These are phyloP conservation scores for Akabosia matsudoensis DNA, from an alignment of 1,140 invertebrate genomes.

Conservation along the genomic window DNA sequence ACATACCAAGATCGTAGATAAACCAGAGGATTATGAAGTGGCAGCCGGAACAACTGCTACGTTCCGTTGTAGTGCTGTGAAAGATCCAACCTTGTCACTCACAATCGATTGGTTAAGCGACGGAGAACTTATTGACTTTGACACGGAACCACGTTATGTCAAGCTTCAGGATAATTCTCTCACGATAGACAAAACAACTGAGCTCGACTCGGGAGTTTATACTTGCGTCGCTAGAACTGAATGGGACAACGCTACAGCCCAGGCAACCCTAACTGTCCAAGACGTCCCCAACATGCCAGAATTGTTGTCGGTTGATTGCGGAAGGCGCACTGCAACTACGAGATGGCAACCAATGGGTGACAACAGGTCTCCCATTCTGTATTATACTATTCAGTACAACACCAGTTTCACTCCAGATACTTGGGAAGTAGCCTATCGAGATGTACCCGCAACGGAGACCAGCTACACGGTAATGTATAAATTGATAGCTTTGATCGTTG, in stretches of 20 bases:
- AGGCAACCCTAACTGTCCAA: slow-evolving; percentile 88
- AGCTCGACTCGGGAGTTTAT: slow-evolving; percentile 89
- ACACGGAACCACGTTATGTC: slow-evolving; percentile 75
- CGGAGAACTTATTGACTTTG: slow-evolving; percentile 80
- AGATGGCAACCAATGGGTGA: slow-evolving; percentile 85
- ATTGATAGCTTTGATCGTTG: background rate
- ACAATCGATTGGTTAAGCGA: slow-evolving; percentile 85
- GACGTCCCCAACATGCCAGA: slow-evolving; percentile 88
- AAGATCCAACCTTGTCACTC: slow-evolving; percentile 73
- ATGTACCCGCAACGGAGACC: slow-evolving; percentile 74
- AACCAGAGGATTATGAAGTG: slow-evolving; percentile 86
- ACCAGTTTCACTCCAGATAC: slow-evolving; percentile 89
- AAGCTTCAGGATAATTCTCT: slow-evolving; percentile 85
- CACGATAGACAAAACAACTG: slow-evolving; percentile 87
- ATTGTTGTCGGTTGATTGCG: slow-evolving; percentile 64
- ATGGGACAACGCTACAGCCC: slow-evolving; percentile 75
- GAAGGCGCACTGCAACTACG: slow-evolving; percentile 67
- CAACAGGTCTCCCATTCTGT: slow-evolving; percentile 88
- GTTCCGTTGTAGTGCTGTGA: slow-evolving; percentile 86
- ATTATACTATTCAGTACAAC: slow-evolving; percentile 89
- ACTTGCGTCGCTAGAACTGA: slow-evolving; percentile 91
- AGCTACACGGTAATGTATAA: slow-evolving; percentile 59
- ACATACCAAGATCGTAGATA: slow-evolving; percentile 76
- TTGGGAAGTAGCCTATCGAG: slow-evolving; percentile 75
- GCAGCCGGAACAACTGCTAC: slow-evolving; percentile 82